Evolutionary conservation across 2,888 invertebrate species (phyloP).

Genomic region (Lasioglossum figueresi): DNA sequence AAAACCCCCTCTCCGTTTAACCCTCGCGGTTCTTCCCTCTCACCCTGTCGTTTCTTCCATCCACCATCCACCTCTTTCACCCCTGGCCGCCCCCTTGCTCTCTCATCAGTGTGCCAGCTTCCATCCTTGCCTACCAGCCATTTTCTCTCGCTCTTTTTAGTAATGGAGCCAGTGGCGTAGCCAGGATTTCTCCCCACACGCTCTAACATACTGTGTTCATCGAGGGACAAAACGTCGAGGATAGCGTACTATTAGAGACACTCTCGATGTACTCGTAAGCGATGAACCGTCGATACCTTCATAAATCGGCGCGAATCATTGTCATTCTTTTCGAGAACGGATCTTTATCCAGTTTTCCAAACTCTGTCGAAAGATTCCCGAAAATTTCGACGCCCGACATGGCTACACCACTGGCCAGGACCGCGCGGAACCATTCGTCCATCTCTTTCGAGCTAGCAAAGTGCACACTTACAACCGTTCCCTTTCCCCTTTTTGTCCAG

Average conservation of each 20-base stretch:
- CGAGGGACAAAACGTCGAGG: not conserved
- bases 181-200: slow-evolving; percentile 25
- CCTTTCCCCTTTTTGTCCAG: slow-evolving; percentile 50
- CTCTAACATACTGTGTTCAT: not conserved
- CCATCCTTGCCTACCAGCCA: slow-evolving; percentile 59
- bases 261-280: slow-evolving; percentile 2
- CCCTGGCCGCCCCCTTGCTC: slow-evolving; percentile 18
- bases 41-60: slow-evolving; percentile 57
- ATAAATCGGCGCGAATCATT: slow-evolving; percentile 5
- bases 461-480: slow-evolving; percentile 53
- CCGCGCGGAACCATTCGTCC: slow-evolving; percentile 58
- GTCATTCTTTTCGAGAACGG: not conserved
- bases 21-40: slow-evolving; percentile 66
- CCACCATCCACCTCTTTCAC: slow-evolving; percentile 59
- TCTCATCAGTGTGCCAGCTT: slow-evolving; percentile 65
- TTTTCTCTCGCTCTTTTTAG: slow-evolving; percentile 65
- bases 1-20: slow-evolving; percentile 61
- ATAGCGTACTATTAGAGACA: slow-evolving; percentile 1
- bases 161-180: slow-evolving; percentile 60
- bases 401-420: slow-evolving; percentile 64
- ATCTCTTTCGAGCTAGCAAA: slow-evolving; percentile 57
- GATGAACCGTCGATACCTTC: not conserved
- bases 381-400: not conserved
- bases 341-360: not conserved
- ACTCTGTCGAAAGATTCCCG: not conserved